Percentiles rank a stretch among this genome's conserved stretches.
These are phyloP conservation scores for Amorpha juglandis DNA, from an alignment of 2,888 invertebrate species.

Conservation along the genomic window DNA sequence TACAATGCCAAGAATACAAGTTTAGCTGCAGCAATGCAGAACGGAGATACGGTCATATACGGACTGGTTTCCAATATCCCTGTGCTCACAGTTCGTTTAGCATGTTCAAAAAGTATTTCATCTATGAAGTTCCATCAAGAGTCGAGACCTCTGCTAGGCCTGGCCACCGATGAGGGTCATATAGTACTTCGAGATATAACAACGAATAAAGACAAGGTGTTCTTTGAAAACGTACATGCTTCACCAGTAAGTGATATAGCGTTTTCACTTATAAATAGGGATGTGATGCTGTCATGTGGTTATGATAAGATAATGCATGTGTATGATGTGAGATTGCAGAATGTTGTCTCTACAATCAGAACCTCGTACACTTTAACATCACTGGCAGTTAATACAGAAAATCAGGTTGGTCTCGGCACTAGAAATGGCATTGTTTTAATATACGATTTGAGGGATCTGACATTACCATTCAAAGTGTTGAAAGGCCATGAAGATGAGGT, in stretches of 20 bases:
- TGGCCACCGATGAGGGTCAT: conserved; percentile 82
- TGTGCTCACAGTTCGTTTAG: conserved; percentile 69
- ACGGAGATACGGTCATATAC: conserved; percentile 79
- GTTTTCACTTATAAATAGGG: conserved; percentile 82
- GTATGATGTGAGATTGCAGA: conserved; percentile 80
- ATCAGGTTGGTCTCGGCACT: conserved; percentile 81
- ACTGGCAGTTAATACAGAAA: conserved; percentile 72
- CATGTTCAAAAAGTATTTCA: conserved; percentile 73
- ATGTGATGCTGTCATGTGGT: conserved; percentile 83
- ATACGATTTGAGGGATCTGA: conserved; percentile 83
- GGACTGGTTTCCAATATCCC: conserved; percentile 80
- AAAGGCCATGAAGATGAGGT: conserved; percentile 80
- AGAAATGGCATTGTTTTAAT: conserved; percentile 81
- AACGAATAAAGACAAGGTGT: conserved; percentile 75
- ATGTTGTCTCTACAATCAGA: conserved; percentile 71
- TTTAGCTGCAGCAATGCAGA: conserved; percentile 75
- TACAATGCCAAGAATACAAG: conserved; percentile 79
- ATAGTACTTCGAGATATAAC: conserved; percentile 73
- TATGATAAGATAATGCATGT: conserved; percentile 83
- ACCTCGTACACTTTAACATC: conserved; percentile 71
- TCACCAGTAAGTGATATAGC: conserved; percentile 84
- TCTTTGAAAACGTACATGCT: conserved; percentile 80
- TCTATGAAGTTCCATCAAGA: conserved; percentile 80
- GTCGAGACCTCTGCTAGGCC: conserved; percentile 68
- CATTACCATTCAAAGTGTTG: conserved; percentile 71